Evolutionary conservation across 2,888 invertebrate genomes (phyloP), one percentile per base, ranked within the genome.

Genomic region (Epinotia brunnichana): DNA sequence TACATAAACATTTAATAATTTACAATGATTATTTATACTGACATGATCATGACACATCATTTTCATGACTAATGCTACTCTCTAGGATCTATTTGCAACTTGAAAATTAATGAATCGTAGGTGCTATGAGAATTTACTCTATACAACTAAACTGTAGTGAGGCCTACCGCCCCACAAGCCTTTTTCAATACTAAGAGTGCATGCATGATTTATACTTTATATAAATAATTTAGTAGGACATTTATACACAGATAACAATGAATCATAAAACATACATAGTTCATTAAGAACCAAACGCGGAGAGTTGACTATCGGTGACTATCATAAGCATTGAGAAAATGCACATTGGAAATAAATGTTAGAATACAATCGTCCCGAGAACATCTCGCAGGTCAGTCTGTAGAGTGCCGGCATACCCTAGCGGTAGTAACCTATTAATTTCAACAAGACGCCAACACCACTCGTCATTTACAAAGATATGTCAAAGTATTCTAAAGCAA

Each of bases 1-100:
- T 93, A 93, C 93, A 93, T 93, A 92, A 93, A 93, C 93, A 93
- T 93, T 93, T 93, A 93, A 92, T 93, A 93, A 93, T 93, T 92
- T 93, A 93, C 93, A 93, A 88, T 91, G 93, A 92, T 90, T 91
- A 92, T 92, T 92, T 92, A 92, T 92, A 92, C 86, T 90, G 91
- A 92, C 91, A 92, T 92, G 92, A 92, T 90, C 90, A 89, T 90
- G 91, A 91, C 88, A 90, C 89, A 88, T 92, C 91, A 90, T 92
- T 90, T 88, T 88, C 86, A 87, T 90, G 90, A 88, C 91, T 92
- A 92, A 89, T 80, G 79, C 92, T 92, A 92, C 90, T 79, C 76
- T 82, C 92, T 92, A 92, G 84, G 85, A 85, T 85, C 91, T 92
- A 92, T 91, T 89, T 90, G 89, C 89, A 91, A 91, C 87, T 90